Percentiles rank a stretch among this genome's conserved stretches.
phyloP scores from a whole-genome alignment of 64 coral and sea anemone genomes.

The Pocillopora verrucosa region DNA sequence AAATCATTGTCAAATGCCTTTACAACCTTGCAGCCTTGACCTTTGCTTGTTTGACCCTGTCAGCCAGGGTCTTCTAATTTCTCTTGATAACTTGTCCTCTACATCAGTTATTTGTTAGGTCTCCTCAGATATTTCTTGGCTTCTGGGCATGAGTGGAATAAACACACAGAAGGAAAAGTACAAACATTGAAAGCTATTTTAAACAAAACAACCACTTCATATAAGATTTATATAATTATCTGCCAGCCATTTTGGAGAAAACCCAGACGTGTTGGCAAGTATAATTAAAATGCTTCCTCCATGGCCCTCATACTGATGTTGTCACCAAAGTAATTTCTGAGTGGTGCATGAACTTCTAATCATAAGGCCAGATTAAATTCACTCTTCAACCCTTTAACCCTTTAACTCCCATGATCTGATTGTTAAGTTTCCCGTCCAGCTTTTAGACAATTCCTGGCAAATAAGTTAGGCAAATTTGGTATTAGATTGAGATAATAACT shows the following conservation, averaged over 20 bases:
- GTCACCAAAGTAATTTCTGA: constrained; percentile 8
- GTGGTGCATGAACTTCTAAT: constrained; percentile 44
- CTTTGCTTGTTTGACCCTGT: background rate
- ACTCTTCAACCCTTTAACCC: background rate
- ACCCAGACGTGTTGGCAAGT: too few relatives aligned
- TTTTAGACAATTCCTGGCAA: too few relatives aligned
- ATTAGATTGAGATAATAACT: too few relatives aligned
- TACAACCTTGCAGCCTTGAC: background rate
- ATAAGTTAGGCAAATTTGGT: too few relatives aligned
- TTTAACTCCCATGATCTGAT: too few relatives aligned
- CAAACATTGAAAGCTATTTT: too few relatives aligned
- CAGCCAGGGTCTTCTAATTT: background rate
- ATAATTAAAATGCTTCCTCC: background rate
- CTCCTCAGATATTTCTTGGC: background rate
- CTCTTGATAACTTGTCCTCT: background rate
- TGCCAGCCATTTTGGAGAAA: too few relatives aligned
- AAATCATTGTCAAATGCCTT: background rate
- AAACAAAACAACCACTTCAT: too few relatives aligned
- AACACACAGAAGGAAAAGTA: too few relatives aligned
- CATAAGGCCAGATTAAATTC: background rate
- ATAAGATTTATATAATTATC: too few relatives aligned
- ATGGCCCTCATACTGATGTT: constrained; percentile 14
- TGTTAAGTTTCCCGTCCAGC: too few relatives aligned
- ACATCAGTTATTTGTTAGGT: too few relatives aligned
- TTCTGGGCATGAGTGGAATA: background rate